A percentile compares a stretch with the other conserved stretches of the same genome.
phyloP scores from a whole-genome alignment of 2,888 invertebrate species.

The Sminthurides aquaticus region DNA sequence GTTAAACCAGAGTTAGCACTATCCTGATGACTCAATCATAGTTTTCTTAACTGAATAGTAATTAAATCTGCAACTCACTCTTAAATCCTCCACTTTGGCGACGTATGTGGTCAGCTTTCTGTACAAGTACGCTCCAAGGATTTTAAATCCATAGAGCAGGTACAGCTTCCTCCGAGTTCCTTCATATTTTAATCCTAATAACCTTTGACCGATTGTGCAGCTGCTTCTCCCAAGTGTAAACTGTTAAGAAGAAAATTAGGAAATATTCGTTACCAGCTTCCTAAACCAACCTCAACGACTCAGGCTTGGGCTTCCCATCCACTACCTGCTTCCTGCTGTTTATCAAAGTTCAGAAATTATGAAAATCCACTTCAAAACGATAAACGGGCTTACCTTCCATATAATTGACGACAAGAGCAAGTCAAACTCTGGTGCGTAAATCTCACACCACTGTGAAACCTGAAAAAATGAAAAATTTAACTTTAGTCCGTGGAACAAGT shows the following conservation, averaged over 20 bases:
- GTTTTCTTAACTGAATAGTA: not conserved
- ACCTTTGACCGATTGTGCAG: slow-evolving; percentile 17
- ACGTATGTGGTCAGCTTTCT: not conserved
- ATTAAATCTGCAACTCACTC: not conserved
- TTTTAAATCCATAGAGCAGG: slow-evolving; percentile 2
- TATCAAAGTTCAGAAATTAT: no score
- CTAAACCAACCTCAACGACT: no score
- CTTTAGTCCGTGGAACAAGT: no score
- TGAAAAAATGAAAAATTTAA: no score
- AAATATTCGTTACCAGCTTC: not conserved
- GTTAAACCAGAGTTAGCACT: not conserved
- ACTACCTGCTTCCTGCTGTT: no score
- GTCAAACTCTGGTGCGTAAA: slow-evolving; percentile 31
- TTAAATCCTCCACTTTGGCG: not conserved
- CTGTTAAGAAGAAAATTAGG: slow-evolving; percentile 8
- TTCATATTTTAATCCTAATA: slow-evolving; percentile 15
- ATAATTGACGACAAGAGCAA: slow-evolving; percentile 28
- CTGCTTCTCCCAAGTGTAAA: not conserved
- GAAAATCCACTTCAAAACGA: no score
- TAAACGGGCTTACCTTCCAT: slow-evolving; percentile 37
- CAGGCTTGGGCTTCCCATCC: no score
- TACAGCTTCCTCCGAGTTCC: not conserved
- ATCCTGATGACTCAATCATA: not conserved
- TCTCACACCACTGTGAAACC: slow-evolving; percentile 17
- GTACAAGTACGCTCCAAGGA: slow-evolving; percentile 4